Base-by-base conservation (phyloP, 1,140 invertebrate genomes). In the Leptinotarsa defecta region DNA sequence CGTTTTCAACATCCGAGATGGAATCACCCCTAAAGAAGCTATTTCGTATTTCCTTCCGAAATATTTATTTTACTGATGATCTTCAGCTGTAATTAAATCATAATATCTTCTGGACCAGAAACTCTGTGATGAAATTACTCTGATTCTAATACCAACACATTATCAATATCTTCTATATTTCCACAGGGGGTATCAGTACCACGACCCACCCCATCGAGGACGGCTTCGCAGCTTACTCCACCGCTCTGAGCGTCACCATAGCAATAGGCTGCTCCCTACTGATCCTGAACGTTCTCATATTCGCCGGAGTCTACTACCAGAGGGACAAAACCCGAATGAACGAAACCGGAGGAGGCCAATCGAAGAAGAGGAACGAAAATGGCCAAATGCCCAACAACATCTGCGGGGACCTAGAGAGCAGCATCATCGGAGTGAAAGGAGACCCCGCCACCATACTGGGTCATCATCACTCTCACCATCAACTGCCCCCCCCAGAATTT, bases 261-360 rank as follows among this genome's bases (percentile, higher is more conserved):
- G 95, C 95, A n/a, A 96, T 98, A 73, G 96, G 96, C 3, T 96
- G 95, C 80, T 95, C 94, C 4, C 85, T 98, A 24, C 88, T 98
- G 17, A 94, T 97, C 76, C 86, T 98, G 8, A 98, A 98, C 83
- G 93, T 97, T 1, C 87, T 98, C 13, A 95, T 98, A 79, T 97
- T 98, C 83, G 95, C 95, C 48, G 96, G 95, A 3, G 94, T 98
- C 0, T 98, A 96, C 81, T 97, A 97, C 84, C 95, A 97, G 83
- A 88, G 95, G 15, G 95, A 97, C 82, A 95, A 96, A 83, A 91
- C 92, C 19, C 88, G 92, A 77, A 88, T 92, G 81, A 91, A 90
- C 77, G 90, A 87, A 74, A 89, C 86, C 85, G 87, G 75, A 80
- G 86, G 68, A 79, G 76, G 88, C 81, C 76, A 88, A 84, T 88